These are phyloP conservation scores for Eptesicus fuscus DNA, from an alignment of 2,113 vertebrate genomes.

Conservation along the genomic window DNA sequence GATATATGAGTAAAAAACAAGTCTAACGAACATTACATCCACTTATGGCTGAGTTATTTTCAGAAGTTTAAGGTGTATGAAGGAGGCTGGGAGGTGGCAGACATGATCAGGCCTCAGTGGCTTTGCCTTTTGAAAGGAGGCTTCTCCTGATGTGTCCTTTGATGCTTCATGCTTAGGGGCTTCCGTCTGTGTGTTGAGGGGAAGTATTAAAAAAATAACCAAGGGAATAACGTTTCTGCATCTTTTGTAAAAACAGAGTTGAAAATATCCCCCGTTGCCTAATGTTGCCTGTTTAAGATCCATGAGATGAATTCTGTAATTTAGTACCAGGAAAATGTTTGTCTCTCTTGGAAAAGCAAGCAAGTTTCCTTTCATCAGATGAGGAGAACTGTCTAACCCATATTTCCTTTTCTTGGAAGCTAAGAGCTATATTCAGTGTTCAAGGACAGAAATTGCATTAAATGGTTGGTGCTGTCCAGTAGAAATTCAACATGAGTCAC, in stretches of 20 bases:
- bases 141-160: neutral
- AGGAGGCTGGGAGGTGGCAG: neutral
- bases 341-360: neutral
- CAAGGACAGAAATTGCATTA: constrained; percentile 23
- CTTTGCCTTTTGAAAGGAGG: neutral
- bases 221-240: neutral
- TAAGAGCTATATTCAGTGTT: neutral
- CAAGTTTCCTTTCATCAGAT: constrained; percentile 34
- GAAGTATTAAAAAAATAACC: neutral
- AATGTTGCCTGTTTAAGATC: neutral
- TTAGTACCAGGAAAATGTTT: constrained; percentile 4
- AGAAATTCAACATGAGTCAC: neutral
- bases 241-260: neutral
- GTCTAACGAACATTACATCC: neutral
- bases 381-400: neutral
- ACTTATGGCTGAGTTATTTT: neutral
- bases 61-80: neutral
- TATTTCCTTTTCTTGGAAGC: constrained; percentile 52
- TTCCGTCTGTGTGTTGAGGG: neutral
- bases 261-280: neutral
- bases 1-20: neutral
- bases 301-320: constrained; percentile 21
- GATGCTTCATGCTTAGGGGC: neutral
- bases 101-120: neutral
- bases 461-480: neutral